These are phyloP conservation scores for Auanema sp. DNA, from an alignment of 2,888 invertebrate species.

Conservation along the genomic window DNA sequence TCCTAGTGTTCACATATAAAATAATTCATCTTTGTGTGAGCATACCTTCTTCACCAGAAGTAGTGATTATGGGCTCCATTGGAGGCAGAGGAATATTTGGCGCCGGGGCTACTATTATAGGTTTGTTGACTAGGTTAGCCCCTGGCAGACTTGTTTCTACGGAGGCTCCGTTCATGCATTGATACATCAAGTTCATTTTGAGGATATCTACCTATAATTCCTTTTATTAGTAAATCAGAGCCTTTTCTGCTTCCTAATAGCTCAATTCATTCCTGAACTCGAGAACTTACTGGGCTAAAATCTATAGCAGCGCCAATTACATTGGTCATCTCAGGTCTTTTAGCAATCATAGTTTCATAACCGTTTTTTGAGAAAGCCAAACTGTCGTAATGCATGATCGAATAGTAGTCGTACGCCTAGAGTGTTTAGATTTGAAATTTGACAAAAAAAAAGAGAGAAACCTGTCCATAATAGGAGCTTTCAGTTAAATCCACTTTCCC, in stretches of 20 bases:
- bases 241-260: too few relatives aligned
- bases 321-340: slow-evolving; percentile 56
- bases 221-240: neutral
- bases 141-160: slow-evolving; percentile 13
- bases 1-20: slow-evolving; percentile 7
- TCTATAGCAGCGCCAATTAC: slow-evolving; percentile 62
- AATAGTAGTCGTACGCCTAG: slow-evolving; percentile 39
- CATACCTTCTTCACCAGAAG: slow-evolving; percentile 30
- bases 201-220: slow-evolving; percentile 52
- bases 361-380: slow-evolving; percentile 61
- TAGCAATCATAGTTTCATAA: slow-evolving; percentile 57
- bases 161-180: slow-evolving; percentile 38
- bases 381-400: slow-evolving; percentile 62
- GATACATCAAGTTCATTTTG: slow-evolving; percentile 63
- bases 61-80: slow-evolving; percentile 15
- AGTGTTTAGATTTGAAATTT: slow-evolving; percentile 1
- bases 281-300: slow-evolving; percentile 52
- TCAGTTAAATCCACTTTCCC: slow-evolving; percentile 63
- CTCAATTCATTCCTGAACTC: too few relatives aligned
- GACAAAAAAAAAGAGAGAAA: neutral
- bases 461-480: slow-evolving; percentile 60
- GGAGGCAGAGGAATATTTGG: neutral
- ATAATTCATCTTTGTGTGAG: too few relatives aligned
- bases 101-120: slow-evolving; percentile 9
- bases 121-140: slow-evolving; percentile 16